These are phyloP conservation scores for Enoplosus armatus DNA, from an alignment of 2,797 vertebrate genomes.

Conservation along the genomic window DNA sequence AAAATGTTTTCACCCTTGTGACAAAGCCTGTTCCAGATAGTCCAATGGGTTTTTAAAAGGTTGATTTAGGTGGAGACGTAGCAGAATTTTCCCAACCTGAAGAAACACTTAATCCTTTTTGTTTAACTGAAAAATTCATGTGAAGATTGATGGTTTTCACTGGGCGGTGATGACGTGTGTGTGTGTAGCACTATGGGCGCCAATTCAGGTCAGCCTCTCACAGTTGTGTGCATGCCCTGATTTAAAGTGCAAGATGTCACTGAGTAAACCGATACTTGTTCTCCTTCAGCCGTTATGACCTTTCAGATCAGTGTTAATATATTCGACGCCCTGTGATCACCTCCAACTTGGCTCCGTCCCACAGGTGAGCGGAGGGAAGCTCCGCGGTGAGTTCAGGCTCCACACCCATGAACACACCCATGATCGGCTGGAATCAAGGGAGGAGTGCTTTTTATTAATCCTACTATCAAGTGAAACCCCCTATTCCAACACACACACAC, in stretches of 20 bases:
- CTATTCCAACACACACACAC: slow-evolving; percentile 5
- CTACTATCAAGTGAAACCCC: slow-evolving; percentile 12
- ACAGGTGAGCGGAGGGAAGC: slow-evolving; percentile 17
- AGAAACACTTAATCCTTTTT: not conserved
- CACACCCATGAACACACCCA: slow-evolving; percentile 62
- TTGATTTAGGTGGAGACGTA: not conserved
- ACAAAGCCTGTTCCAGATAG: no score
- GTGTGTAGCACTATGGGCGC: not conserved
- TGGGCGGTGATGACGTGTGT: no score
- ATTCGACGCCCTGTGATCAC: not conserved
- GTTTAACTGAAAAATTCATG: not conserved
- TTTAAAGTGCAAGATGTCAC: not conserved
- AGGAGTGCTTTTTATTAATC: slow-evolving; percentile 20
- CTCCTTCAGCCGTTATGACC: not conserved
- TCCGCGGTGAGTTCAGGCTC: not conserved
- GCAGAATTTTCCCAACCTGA: not conserved
- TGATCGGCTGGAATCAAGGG: slow-evolving; percentile 13
- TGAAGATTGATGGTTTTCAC: not conserved
- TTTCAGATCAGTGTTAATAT: slow-evolving; percentile 10
- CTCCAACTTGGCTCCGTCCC: slow-evolving; percentile 11
- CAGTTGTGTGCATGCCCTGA: not conserved
- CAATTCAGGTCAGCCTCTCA: not conserved
- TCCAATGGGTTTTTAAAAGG: not conserved
- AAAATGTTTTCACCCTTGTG: not conserved
- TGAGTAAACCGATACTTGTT: not conserved